Percentiles rank a stretch among this genome's conserved stretches.
Conservation (phyloP, 2,888 invertebrate genomes). For the Callimorpha dominula region DNA sequence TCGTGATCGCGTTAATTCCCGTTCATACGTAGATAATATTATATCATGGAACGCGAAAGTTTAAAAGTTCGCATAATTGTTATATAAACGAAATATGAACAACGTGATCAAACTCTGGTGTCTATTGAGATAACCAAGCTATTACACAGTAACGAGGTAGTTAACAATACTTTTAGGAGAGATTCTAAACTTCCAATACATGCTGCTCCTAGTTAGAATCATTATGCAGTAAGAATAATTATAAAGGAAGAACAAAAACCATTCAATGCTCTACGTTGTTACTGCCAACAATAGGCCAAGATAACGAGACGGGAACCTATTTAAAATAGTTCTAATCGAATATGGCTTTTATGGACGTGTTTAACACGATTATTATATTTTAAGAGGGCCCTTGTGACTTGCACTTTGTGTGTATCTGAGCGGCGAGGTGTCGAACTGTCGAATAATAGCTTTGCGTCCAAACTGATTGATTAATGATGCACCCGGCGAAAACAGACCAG, state of each 20-base stretch:
- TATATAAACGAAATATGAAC: too few relatives aligned
- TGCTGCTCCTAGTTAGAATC: slow-evolving; percentile 30
- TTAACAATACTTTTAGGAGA: slow-evolving; percentile 27
- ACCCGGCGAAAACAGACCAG: slow-evolving; percentile 78
- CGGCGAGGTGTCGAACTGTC: slow-evolving; percentile 81
- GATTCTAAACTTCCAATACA: slow-evolving; percentile 35
- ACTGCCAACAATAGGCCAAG: slow-evolving; percentile 73
- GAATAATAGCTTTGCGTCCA: slow-evolving; percentile 74
- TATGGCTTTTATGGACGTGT: slow-evolving; percentile 84
- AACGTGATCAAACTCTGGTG: too few relatives aligned
- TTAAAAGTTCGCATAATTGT: too few relatives aligned
- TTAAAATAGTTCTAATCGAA: slow-evolving; percentile 83
- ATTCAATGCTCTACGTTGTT: slow-evolving; percentile 69
- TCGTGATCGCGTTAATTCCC: too few relatives aligned
- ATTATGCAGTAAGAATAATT: slow-evolving; percentile 66
- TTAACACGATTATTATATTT: slow-evolving; percentile 87
- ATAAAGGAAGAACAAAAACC: slow-evolving; percentile 72
- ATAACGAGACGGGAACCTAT: slow-evolving; percentile 83
- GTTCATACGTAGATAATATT: too few relatives aligned
- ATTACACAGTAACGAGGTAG: neutral
- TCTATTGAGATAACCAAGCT: too few relatives aligned
- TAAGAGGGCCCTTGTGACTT: slow-evolving; percentile 84
- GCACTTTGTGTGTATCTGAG: slow-evolving; percentile 71
- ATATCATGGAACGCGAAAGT: too few relatives aligned
- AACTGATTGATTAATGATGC: slow-evolving; percentile 85